These are phyloP conservation scores for Dolichopus griseipennis DNA, from an alignment of 2,888 invertebrate genomes.

Conservation along the genomic window DNA sequence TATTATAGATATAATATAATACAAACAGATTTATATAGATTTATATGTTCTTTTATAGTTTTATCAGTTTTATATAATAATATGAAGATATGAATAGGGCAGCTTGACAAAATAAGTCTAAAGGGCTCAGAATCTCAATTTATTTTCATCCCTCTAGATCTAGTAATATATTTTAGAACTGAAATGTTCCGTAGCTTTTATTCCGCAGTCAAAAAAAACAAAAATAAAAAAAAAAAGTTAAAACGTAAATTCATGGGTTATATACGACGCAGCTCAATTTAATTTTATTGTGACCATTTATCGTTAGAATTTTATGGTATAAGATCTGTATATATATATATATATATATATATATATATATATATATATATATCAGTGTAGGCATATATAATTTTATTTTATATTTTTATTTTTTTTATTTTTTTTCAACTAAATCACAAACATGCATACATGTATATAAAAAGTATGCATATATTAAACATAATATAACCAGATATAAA, in stretches of 20 bases:
- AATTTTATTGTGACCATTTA: slow-evolving; percentile 6
- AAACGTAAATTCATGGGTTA: slow-evolving; percentile 2
- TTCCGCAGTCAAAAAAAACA: not conserved
- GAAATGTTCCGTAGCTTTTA: not conserved
- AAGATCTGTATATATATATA: not conserved
- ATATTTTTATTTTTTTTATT: too few species aligned
- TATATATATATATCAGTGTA: not conserved
- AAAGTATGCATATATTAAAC: too few species aligned
- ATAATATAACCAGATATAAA: too few species aligned
- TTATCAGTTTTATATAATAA: not conserved
- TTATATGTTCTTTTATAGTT: not conserved
- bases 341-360: not conserved
- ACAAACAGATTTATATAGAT: not conserved
- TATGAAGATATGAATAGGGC: not conserved
- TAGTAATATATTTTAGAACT: not conserved
- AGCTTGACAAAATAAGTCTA: not conserved
- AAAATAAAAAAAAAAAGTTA: too few species aligned
- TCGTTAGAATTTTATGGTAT: not conserved
- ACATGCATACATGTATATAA: too few species aligned
- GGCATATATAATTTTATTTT: too few species aligned
- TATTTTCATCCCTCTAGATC: not conserved
- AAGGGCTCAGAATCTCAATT: slow-evolving; percentile 6
- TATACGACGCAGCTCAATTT: not conserved
- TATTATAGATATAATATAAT: too few species aligned
- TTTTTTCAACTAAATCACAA: too few species aligned